Percentiles rank a stretch among this genome's conserved stretches.
phyloP scores from a whole-genome alignment of 2,797 vertebrate species.

The Antennarius maculatus region DNA sequence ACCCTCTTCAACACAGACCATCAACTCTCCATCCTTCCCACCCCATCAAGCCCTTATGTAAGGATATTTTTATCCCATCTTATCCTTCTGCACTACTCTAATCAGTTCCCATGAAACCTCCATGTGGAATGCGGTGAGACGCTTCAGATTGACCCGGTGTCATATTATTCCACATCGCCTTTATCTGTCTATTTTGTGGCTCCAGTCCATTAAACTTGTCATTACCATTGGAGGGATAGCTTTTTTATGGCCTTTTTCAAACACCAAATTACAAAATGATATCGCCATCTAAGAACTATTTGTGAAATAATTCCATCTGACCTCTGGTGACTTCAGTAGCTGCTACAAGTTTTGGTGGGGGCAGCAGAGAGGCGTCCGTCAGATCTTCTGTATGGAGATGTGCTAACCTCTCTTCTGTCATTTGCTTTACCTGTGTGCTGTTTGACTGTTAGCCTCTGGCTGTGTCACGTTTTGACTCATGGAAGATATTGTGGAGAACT shows the following conservation, averaged over 20 bases:
- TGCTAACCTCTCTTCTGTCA: slow-evolving; percentile 43
- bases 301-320: slow-evolving; percentile 24
- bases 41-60: slow-evolving; percentile 53
- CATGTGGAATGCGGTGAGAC: slow-evolving; percentile 56
- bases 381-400: slow-evolving; percentile 23
- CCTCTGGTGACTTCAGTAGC: slow-evolving; percentile 18
- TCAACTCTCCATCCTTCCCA: slow-evolving; percentile 51
- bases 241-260: background rate
- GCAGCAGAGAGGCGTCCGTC: slow-evolving; percentile 51
- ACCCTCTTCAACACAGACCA: slow-evolving; percentile 58
- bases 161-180: slow-evolving; percentile 38
- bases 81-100: slow-evolving; percentile 57
- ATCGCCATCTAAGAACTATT: slow-evolving; percentile 23
- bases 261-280: background rate
- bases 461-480: slow-evolving; percentile 35
- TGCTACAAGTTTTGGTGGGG: slow-evolving; percentile 31
- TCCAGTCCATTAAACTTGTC: slow-evolving; percentile 14
- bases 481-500: slow-evolving; percentile 39
- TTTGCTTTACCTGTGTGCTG: slow-evolving; percentile 15
- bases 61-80: slow-evolving; percentile 75
- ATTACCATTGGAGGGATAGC: slow-evolving; percentile 19
- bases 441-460: slow-evolving; percentile 21
- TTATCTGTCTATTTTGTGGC: slow-evolving; percentile 25
- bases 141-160: slow-evolving; percentile 52
- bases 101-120: slow-evolving; percentile 69